phyloP scores from a whole-genome alignment of 2,113 vertebrate genomes.

The Hyperopisus bebe region DNA sequence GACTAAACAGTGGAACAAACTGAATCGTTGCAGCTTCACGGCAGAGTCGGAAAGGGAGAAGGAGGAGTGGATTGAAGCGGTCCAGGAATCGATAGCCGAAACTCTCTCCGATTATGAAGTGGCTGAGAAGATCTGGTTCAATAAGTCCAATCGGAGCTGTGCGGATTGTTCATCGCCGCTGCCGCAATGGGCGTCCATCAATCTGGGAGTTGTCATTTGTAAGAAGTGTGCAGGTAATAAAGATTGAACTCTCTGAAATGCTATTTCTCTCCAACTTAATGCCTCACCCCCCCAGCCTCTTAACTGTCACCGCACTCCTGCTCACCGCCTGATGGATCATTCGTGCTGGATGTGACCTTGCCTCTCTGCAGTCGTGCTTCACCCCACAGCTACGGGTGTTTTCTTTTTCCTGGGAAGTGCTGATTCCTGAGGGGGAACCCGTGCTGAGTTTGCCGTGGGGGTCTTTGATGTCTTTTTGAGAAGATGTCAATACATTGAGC shows the following conservation, averaged over 20 bases:
- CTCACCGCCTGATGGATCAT: not conserved
- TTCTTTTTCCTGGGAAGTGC: not conserved
- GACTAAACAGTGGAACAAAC: slow-evolving; percentile 45
- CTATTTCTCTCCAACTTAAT: slow-evolving; percentile 24
- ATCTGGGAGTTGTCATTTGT: slow-evolving; percentile 93
- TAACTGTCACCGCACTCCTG: not conserved
- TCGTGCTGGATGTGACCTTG: not conserved
- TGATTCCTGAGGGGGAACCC: not conserved
- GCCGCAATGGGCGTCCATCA: slow-evolving; percentile 96
- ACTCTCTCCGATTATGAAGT: slow-evolving; percentile 97
- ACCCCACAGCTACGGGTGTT: not conserved
- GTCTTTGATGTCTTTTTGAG: not conserved
- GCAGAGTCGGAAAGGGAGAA: slow-evolving; percentile 88
- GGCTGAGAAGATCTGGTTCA: slow-evolving; percentile 98
- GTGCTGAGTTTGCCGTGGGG: not conserved
- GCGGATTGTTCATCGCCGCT: slow-evolving; percentile 77
- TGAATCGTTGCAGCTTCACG: slow-evolving; percentile 86
- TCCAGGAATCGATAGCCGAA: slow-evolving; percentile 91
- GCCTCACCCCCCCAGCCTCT: not conserved
- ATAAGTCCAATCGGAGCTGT: slow-evolving; percentile 85
- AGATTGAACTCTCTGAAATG: slow-evolving; percentile 27
- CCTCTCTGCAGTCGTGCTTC: not conserved
- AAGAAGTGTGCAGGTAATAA: slow-evolving; percentile 93
- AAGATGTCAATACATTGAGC: not conserved
- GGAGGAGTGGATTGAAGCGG: slow-evolving; percentile 87